Evolutionary conservation across 2,113 vertebrate genomes (phyloP).

Genomic region (Megaleporinus macrocephalus): DNA sequence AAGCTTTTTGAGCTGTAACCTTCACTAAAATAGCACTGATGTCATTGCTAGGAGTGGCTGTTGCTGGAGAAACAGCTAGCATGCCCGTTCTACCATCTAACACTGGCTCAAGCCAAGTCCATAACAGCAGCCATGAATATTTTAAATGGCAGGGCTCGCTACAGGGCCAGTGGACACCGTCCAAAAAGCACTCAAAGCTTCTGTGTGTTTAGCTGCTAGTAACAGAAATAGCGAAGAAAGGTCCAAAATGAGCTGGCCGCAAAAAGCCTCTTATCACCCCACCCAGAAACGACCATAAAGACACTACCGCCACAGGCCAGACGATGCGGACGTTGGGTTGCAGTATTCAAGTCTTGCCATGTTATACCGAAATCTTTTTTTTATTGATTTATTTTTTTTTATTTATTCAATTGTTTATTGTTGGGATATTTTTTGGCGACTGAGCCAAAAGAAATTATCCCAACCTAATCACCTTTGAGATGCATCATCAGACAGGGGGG

Average conservation of each 20-base stretch:
- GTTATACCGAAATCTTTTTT: no score
- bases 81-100: constrained; percentile 1
- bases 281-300: neutral
- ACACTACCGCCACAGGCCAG: neutral
- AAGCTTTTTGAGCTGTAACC: neutral
- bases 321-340: neutral
- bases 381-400: no score
- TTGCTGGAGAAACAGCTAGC: constrained; percentile 10
- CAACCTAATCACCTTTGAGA: no score
- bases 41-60: neutral
- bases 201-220: constrained; percentile 23
- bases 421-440: no score
- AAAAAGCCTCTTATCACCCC: neutral
- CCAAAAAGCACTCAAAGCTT: constrained; percentile 28
- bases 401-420: no score
- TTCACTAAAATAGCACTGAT: neutral
- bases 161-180: constrained; percentile 27
- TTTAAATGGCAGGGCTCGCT: constrained; percentile 35
- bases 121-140: constrained; percentile 40
- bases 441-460: no score
- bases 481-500: no score
- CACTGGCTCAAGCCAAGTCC: constrained; percentile 11
- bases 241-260: neutral
- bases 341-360: neutral
- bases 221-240: constrained; percentile 26